These are phyloP conservation scores for Papilio machaon DNA, from an alignment of 1,140 invertebrate genomes.

Conservation along the genomic window DNA sequence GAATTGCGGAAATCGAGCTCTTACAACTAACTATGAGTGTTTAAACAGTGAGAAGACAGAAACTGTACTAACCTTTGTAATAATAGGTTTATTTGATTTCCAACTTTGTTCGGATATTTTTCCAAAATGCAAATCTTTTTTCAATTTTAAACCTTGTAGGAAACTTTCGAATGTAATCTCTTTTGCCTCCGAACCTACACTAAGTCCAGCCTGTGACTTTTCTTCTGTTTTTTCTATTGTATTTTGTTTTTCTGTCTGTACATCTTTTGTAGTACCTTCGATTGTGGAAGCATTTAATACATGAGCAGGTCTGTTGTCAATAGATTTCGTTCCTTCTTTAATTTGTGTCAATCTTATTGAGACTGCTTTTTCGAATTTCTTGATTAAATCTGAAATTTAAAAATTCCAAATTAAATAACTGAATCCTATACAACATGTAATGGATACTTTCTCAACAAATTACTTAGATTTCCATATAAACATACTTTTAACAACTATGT, in stretches of 20 bases:
- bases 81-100: conserved; percentile 70
- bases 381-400: conserved; percentile 64
- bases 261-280: conserved; percentile 51
- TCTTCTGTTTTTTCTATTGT: conserved; percentile 55
- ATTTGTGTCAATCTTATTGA: conserved; percentile 50
- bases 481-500: no score
- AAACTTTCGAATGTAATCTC: conserved; percentile 71
- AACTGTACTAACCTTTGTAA: conserved; percentile 62
- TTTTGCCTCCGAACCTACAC: conserved; percentile 63
- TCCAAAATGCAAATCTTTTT: conserved; percentile 72
- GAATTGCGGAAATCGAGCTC: no score
- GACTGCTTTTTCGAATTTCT: conserved; percentile 65
- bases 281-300: conserved; percentile 55
- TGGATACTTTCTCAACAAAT: no score
- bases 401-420: not conserved
- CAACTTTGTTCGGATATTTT: conserved; percentile 74
- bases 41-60: no score
- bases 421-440: no score
- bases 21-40: no score
- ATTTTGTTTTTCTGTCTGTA: conserved; percentile 43
- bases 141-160: conserved; percentile 71
- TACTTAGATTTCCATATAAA: no score
- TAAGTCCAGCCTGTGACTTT: conserved; percentile 54
- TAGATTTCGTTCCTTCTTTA: conserved; percentile 43
- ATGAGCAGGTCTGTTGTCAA: conserved; percentile 44